Evolutionary conservation across 1,140 invertebrate genomes (phyloP).

Genomic region (Sminthurinus signatus): DNA sequence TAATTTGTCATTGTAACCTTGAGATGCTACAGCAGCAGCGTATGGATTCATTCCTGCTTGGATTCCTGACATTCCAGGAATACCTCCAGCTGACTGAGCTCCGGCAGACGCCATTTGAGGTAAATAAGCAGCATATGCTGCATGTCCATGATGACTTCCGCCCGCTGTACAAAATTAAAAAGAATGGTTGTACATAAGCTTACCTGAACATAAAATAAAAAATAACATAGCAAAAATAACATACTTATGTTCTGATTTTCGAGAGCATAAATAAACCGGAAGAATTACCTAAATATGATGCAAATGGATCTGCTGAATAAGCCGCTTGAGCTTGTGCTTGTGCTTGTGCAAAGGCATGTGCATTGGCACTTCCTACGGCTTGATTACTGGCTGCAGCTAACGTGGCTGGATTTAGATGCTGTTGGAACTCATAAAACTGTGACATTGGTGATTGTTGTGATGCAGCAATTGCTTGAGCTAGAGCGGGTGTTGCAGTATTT

Average conservation of each 20-base stretch:
- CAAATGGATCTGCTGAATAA: background rate
- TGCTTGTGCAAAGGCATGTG: background rate
- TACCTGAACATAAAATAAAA: background rate
- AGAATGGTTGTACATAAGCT: background rate
- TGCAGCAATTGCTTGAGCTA: conserved; percentile 13
- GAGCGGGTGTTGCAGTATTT: conserved; percentile 55
- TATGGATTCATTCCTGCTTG: conserved; percentile 13
- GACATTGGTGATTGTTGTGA: conserved; percentile 41
- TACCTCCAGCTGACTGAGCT: conserved; percentile 10
- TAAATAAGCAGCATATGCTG: conserved; percentile 19
- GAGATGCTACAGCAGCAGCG: conserved; percentile 23
- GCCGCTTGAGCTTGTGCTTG: background rate
- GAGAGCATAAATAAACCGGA: conserved; percentile 6
- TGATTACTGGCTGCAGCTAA: background rate
- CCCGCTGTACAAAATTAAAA: conserved; percentile 6
- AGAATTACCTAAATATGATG: conserved; percentile 16
- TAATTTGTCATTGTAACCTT: conserved; percentile 20
- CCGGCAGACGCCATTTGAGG: conserved; percentile 20
- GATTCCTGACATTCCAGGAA: conserved; percentile 4
- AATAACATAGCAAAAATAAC: background rate
- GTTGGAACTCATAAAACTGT: conserved; percentile 66
- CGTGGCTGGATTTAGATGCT: no score
- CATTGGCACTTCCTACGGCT: background rate
- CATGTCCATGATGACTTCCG: conserved; percentile 15
- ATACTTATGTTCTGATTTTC: no score